Percentiles rank a stretch among this genome's conserved stretches.
Evolutionary conservation across 2,113 vertebrate genomes (phyloP).

Genomic region (Calyptomena viridis): DNA sequence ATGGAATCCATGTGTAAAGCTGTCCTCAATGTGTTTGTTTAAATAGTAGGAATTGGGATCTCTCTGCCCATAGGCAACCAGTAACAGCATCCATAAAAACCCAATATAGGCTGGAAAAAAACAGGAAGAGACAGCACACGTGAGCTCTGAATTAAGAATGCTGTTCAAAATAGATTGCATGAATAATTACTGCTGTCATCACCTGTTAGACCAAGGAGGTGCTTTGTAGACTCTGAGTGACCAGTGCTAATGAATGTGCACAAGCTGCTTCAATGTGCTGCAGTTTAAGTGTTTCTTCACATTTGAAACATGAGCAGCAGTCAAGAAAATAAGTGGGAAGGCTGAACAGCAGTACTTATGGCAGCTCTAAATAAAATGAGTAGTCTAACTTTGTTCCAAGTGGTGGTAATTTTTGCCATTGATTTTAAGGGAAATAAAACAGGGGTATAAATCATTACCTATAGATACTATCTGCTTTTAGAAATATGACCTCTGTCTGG

Average conservation of each 20-base stretch:
- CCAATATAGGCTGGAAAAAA: conserved; percentile 82
- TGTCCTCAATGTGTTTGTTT: conserved; percentile 86
- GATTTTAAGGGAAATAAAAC: neutral
- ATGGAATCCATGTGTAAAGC: conserved; percentile 82
- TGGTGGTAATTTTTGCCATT: neutral
- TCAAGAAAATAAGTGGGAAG: neutral
- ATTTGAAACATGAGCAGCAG: neutral
- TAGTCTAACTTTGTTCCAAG: neutral
- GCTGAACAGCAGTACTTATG: neutral
- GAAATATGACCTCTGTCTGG: neutral
- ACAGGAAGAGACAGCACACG: neutral
- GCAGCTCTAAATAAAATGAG: neutral
- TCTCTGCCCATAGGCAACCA: conserved; percentile 91
- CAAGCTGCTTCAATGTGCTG: neutral
- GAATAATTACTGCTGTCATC: neutral
- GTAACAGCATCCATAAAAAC: conserved; percentile 92
- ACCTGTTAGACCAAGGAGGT: neutral
- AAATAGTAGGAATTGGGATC: conserved; percentile 89
- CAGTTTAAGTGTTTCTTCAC: neutral
- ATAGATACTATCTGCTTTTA: neutral
- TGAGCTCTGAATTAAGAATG: neutral
- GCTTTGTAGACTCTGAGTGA: neutral
- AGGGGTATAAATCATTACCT: neutral
- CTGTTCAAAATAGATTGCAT: neutral
- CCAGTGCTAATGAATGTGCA: neutral